Evolutionary conservation across 2,888 invertebrate genomes (phyloP).

Genomic region (Taenaris catops): DNA sequence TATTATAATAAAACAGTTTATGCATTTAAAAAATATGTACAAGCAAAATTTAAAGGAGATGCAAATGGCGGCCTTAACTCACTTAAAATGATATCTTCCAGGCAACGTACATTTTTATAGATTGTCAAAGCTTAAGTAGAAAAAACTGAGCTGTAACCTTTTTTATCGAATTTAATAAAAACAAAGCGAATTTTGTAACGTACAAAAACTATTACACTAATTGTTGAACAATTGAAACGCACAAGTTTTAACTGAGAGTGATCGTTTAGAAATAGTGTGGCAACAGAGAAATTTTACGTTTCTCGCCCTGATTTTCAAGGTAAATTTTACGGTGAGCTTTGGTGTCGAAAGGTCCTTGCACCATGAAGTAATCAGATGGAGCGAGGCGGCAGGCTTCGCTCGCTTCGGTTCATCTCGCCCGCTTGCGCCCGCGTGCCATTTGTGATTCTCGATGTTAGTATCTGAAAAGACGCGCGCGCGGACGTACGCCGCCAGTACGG

Average conservation of each 20-base stretch:
- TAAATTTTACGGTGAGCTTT: slow-evolving; percentile 68
- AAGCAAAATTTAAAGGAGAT: too few species aligned
- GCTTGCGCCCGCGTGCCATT: slow-evolving; percentile 34
- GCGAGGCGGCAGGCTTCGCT: slow-evolving; percentile 53
- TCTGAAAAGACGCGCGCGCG: slow-evolving; percentile 59
- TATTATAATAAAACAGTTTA: too few species aligned
- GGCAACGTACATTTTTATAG: too few species aligned
- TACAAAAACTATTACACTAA: neutral
- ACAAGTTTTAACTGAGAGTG: slow-evolving; percentile 9
- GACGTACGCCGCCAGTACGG: slow-evolving; percentile 46
- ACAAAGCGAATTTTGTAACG: neutral
- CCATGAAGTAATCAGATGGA: slow-evolving; percentile 73
- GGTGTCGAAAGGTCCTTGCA: slow-evolving; percentile 73
- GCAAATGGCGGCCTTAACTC: too few species aligned
- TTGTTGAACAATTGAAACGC: neutral
- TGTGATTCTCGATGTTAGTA: slow-evolving; percentile 45
- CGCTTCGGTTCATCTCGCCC: slow-evolving; percentile 49
- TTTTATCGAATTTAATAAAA: slow-evolving; percentile 19
- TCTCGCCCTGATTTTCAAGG: slow-evolving; percentile 59
- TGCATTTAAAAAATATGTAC: too few species aligned
- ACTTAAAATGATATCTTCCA: too few species aligned
- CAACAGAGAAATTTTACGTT: slow-evolving; percentile 54
- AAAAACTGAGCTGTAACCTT: too few species aligned
- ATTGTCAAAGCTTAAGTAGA: too few species aligned
- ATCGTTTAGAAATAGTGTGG: slow-evolving; percentile 22